Evolutionary conservation across 1,140 invertebrate species (phyloP), one percentile per base, ranked within the genome.

Genomic region (Papilio aristodemus): DNA sequence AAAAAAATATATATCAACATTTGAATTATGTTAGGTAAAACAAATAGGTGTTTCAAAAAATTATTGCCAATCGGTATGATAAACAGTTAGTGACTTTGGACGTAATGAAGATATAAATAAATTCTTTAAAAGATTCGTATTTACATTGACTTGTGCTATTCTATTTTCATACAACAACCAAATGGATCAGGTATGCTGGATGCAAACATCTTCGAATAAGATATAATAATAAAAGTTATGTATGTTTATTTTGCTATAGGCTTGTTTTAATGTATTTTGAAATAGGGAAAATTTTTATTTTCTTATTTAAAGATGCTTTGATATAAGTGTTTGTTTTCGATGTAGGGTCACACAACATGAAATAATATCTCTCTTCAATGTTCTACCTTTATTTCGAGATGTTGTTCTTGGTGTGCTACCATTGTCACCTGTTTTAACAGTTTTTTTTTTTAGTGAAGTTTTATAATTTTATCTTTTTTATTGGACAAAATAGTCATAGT

Each of bases 331-430:
- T 36, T 36, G n/a, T 9, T 36, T 37, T n/a, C 27, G n/a, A 36
- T 17, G 25, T 46, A 60, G 38, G 68, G 68, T 25, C 27, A 69
- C 46, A 58, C 59, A 37, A 50, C 41, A 37, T 62, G n/a, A 17
- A 27, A 57, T 41, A 10, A 46, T 13, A 13, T 66, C 36, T 22
- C 41, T 39, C 17, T 25, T 39, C 10, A 14, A 4, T 0, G 59
- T 67, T 78, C 76, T 87, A 87, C 85, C 84, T 88, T 84, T 7
- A 86, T 75, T 80, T 79, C 79, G 70, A 88, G 73, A 71, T 74
- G 82, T 70, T 83, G 75, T 63, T 76, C 74, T 74, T 82, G 76
- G 70, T 84, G 79, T 66, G 79, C 79, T 25, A 79, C 75, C 78
- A 81, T 82, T 67, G 37, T 69, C 54, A 60, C 58, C 17, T 71